Base-by-base conservation (phyloP, 2,113 vertebrate genomes). In the Syngnathus scovelli region DNA sequence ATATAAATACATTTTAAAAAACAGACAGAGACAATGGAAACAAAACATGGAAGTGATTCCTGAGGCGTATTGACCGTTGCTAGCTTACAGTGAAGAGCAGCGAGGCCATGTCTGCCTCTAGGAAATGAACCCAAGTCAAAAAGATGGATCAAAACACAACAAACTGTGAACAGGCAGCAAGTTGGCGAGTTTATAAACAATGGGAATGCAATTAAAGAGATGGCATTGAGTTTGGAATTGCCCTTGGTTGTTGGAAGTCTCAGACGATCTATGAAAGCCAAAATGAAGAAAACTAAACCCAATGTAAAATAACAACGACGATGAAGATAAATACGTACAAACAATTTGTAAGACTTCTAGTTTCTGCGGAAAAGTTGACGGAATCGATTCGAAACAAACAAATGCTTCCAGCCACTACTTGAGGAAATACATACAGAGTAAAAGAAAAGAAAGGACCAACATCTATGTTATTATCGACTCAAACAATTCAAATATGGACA, bases 141-240 rank as follows among this genome's bases (percentile, higher is more conserved):
- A 23, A 75, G 59, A 37, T 75, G 69, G 43, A 74, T 80, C 56
- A 62, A 64, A 73, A 77, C 39, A 60, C 66, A 9, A 74, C 33
- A 43, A 16, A 36, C 2, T 33, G 27, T 33, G 27, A 33, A 39
- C 36, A 4, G 33, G 16, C 33, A 37, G 38, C 56, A 37, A 1
- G 8, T 19, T 18, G 21, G 5, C 7, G 43, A 66, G 65, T 66
- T 41, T 64, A 61, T 54, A 51, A 75, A 74, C 23, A 59, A 19
- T 18, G 13, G 49, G 19, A 27, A 69, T 27, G 27, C 2, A 44
- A 68, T 59, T 64, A 4, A 51, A 71, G 63, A 38, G 27, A 27
- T 38, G 63, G 70, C 38, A 37, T 77, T 38, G 58, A 18, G 54
- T 66, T 66, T 76, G 18, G 36, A 6, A 58, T 68, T 63, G 38